Evolutionary conservation across 2,888 invertebrate species (phyloP), one percentile per base, ranked within the genome.

Genomic region (Melikaiella ostensackeni): DNA sequence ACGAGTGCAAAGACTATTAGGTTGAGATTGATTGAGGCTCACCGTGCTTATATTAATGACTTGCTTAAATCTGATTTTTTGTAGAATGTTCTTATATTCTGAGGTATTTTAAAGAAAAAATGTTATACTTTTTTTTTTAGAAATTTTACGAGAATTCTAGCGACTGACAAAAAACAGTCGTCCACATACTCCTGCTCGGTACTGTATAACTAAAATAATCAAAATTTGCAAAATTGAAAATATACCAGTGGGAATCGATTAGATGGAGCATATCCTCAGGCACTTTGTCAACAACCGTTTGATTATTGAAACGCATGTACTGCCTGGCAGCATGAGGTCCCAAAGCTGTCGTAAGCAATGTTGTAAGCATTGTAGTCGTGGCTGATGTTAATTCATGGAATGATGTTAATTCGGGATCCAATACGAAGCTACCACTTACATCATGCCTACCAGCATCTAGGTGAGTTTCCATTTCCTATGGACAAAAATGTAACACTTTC

Each of bases 251-350:
- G 75, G 96, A 93, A 91, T 96, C 96, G 81, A 96, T 92, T 92
- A 96, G 92, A 90, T 95, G 95, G 83, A 96, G 91, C 95, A 96
- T 95, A 61, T 96, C 96, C 55, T 94, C 94, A 66, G 94, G 93
- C 16, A 90, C 88, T 92, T 95, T 96, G 92, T 97, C 97, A 83
- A 96, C 96, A 82, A 97, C 97, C 77, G 97, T 96, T 88, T 95
- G 93, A 93, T 97, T 97, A 70, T 84, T 89, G 70, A 82, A 89
- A 19, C 82, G 82, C 88, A 90, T 89, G 42, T 80, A 83, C 73
- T 90, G 90, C 9, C 86, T 84, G 24, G 89, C 89, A 74, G 84
- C 82, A 35, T 88, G 87, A 13, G 91, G 90, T 62, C 88, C 89
- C 0, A 84, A 64, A 7, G 85, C 84, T 5, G 80, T 81, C 30